Percentiles rank a stretch among this genome's conserved stretches.
These are phyloP conservation scores for Drosophila algonquin DNA, from an alignment of 2,888 invertebrate species.

Conservation along the genomic window DNA sequence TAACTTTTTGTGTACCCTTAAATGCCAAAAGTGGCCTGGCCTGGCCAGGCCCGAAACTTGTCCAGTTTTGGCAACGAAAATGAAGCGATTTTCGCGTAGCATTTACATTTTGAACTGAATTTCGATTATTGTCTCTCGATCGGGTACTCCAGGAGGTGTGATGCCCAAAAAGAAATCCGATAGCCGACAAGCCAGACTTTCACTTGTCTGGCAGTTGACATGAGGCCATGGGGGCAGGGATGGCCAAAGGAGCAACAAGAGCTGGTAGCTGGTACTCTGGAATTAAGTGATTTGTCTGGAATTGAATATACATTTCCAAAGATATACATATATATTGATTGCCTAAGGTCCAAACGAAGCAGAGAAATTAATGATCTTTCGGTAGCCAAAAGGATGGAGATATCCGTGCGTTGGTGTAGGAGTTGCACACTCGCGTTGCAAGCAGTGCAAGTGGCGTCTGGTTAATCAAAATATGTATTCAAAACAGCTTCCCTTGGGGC, in stretches of 20 bases:
- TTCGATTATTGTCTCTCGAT: slow-evolving; percentile 69
- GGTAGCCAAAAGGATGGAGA: slow-evolving; percentile 48
- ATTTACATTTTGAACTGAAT: slow-evolving; percentile 70
- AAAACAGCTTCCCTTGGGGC: slow-evolving; percentile 62
- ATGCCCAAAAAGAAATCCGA: slow-evolving; percentile 39
- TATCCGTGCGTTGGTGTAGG: slow-evolving; percentile 50
- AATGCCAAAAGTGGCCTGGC: slow-evolving; percentile 18
- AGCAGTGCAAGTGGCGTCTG: slow-evolving; percentile 58
- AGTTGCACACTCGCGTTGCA: slow-evolving; percentile 23
- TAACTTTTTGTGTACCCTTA: slow-evolving; percentile 22
- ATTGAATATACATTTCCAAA: slow-evolving; percentile 46
- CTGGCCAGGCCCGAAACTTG: slow-evolving; percentile 51
- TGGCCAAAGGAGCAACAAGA: slow-evolving; percentile 2
- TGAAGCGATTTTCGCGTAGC: slow-evolving; percentile 72
- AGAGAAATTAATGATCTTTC: slow-evolving; percentile 59
- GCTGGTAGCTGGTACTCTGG: neutral
- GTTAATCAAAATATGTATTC: slow-evolving; percentile 70
- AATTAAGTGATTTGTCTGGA: slow-evolving; percentile 64
- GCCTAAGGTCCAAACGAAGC: slow-evolving; percentile 46
- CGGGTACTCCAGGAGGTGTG: slow-evolving; percentile 59
- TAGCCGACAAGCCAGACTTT: slow-evolving; percentile 50
- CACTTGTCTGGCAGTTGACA: slow-evolving; percentile 51
- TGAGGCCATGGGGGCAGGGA: neutral
- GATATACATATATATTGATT: slow-evolving; percentile 2
- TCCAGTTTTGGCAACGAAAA: slow-evolving; percentile 47